Evolutionary conservation across 2,113 vertebrate genomes (phyloP).

Genomic region (Tychaedon coryphoeus): DNA sequence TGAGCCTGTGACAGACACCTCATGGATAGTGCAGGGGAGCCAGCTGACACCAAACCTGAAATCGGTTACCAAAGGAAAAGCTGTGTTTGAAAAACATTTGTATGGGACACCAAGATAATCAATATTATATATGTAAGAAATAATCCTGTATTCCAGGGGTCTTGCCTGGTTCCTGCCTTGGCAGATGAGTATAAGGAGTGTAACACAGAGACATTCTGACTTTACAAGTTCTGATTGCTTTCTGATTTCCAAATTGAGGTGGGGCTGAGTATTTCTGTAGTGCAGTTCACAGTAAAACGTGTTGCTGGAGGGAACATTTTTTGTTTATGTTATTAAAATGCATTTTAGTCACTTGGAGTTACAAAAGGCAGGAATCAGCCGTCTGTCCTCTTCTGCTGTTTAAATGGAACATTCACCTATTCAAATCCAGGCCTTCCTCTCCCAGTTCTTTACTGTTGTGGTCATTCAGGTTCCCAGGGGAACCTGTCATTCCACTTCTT

Average conservation of each 20-base stretch:
- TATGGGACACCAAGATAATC: fast-evolving
- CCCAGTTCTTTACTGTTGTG: neutral
- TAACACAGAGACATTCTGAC: neutral
- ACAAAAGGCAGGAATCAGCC: neutral
- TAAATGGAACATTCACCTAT: neutral
- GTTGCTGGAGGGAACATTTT: neutral
- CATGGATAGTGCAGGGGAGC: neutral
- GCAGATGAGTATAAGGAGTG: neutral
- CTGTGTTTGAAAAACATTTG: neutral
- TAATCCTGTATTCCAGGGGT: neutral
- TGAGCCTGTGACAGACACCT: neutral
- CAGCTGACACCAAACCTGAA: neutral
- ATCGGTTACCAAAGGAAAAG: neutral
- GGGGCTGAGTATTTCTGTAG: neutral
- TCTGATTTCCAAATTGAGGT: neutral
- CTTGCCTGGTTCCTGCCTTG: neutral
- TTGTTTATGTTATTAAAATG: neutral
- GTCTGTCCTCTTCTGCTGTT: neutral
- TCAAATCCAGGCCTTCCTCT: neutral
- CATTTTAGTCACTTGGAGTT: neutral
- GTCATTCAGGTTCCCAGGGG: neutral
- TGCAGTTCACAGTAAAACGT: neutral
- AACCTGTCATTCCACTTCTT: neutral
- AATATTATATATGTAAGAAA: neutral
- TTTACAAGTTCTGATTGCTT: neutral